Conservation (phyloP, 2,888 invertebrate genomes). For the Eledona agricola region DNA sequence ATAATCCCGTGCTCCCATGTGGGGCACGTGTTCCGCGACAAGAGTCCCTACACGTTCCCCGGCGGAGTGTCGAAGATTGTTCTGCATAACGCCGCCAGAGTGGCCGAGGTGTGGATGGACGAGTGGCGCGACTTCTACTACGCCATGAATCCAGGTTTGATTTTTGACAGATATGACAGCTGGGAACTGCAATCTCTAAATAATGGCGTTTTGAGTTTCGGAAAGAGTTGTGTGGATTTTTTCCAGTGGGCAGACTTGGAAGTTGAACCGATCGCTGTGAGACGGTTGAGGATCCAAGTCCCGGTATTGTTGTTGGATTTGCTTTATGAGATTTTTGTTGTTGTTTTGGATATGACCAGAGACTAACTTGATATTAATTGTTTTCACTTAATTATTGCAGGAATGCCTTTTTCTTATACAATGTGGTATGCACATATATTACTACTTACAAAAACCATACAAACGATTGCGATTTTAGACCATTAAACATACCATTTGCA, state of each 20-base stretch:
- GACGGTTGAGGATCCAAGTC: slow-evolving; percentile 2
- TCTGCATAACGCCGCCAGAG: slow-evolving; percentile 97
- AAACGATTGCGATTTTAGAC: no score
- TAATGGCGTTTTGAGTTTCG: background rate
- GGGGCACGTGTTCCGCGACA: slow-evolving; percentile 97
- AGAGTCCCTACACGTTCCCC: slow-evolving; percentile 98
- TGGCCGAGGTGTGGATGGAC: slow-evolving; percentile 99
- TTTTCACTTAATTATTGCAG: slow-evolving; percentile 25
- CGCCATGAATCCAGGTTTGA: slow-evolving; percentile 97
- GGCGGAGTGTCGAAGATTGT: slow-evolving; percentile 97
- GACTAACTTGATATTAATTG: slow-evolving; percentile 17
- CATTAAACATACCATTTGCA: no score
- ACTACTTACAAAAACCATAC: no score
- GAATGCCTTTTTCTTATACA: slow-evolving; percentile 17
- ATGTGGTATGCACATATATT: slow-evolving; percentile 20
- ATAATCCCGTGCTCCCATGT: slow-evolving; percentile 96
- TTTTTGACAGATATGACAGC: slow-evolving; percentile 20
- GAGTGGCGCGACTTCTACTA: slow-evolving; percentile 99
- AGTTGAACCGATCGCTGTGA: slow-evolving; percentile 1
- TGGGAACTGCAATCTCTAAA: slow-evolving; percentile 24
- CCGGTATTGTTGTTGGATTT: slow-evolving; percentile 14
- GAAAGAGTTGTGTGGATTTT: slow-evolving; percentile 1
- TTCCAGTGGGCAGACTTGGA: background rate
- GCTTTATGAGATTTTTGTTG: slow-evolving; percentile 15
- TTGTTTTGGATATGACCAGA: no score